These are phyloP conservation scores for Hoplodrina ambigua DNA, from an alignment of 2,888 invertebrate genomes.

Conservation along the genomic window DNA sequence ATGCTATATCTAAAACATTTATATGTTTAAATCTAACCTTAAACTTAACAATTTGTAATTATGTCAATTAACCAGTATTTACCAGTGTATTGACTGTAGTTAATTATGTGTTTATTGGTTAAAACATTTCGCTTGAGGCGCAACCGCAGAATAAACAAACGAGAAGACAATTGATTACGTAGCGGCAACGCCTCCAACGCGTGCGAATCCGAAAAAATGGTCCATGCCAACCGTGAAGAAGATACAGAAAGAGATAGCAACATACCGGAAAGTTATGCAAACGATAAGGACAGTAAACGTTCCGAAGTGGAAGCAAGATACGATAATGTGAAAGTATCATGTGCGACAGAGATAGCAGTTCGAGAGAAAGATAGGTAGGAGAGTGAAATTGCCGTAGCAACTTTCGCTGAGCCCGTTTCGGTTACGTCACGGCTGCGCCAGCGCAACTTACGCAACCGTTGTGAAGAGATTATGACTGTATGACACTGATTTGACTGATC, in stretches of 20 bases:
- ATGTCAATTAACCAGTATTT: constrained; percentile 52
- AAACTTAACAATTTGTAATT: constrained; percentile 57
- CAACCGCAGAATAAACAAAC: constrained; percentile 69
- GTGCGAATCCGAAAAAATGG: constrained; percentile 84
- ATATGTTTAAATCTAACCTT: constrained; percentile 47
- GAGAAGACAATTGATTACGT: constrained; percentile 85
- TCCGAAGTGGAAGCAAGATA: constrained; percentile 72
- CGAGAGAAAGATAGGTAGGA: constrained; percentile 83
- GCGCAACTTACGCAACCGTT: constrained; percentile 79
- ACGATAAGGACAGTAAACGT: constrained; percentile 72
- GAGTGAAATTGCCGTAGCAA: constrained; percentile 88
- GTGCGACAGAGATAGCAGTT: constrained; percentile 74
- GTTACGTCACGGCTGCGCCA: constrained; percentile 84
- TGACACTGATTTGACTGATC: constrained; percentile 87
- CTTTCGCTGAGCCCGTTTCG: constrained; percentile 89
- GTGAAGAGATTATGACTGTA: constrained; percentile 85
- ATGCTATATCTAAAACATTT: constrained; percentile 38
- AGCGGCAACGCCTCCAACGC: constrained; percentile 79
- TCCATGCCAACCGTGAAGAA: constrained; percentile 80
- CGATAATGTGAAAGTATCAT: constrained; percentile 48
- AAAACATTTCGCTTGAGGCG: constrained; percentile 67
- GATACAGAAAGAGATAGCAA: constrained; percentile 75
- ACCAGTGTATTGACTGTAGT: constrained; percentile 53
- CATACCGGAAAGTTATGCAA: constrained; percentile 68
- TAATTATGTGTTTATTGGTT: constrained; percentile 62